Evolutionary conservation across 2,888 invertebrate species (phyloP), one percentile per base, ranked within the genome.

Genomic region (Tachina lurida): DNA sequence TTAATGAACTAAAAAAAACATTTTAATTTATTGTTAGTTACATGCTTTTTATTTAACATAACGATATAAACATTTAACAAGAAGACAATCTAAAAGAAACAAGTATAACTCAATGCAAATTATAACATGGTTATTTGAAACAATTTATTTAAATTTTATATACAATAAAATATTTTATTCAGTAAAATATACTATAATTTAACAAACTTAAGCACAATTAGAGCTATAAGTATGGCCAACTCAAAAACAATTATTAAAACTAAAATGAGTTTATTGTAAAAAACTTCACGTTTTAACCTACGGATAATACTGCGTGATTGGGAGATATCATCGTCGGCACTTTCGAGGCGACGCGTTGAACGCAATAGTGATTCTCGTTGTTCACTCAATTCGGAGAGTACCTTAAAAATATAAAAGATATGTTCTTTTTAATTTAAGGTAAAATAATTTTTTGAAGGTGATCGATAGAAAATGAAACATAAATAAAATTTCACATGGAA

Each of bases 181-280:
- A 17, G 8, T 43, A 41, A 13, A 10, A 56, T 13, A 31, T 49
- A 62, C 49, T 81, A 85, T 49, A 70, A 74, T 62, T 73, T 80
- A 17, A 79, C 70, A 80, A 94, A 95, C 90, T 94, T 96, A 81
- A 96, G 92, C 89, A 95, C 95, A n/a, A 95, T 90, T 62, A 95
- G 90, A 47, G 94, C 94, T 58, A 93, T 93, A 17, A 97, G 93
- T 88, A 96, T 96, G 58, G 93, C 93, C 52, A 95, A 88, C 93
- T 97, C 97, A 76, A 96, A 89, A 2, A 96, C 52, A 80, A 97
- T 97, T 67, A 97, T 96, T 62, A 96, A 89, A 87, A 96, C 94
- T 60, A 97, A 92, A 79, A 96, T 94, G 70, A 96, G 91, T 91
- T 96, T 97, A 91, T 97, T 97, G 83, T 96, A 96, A 49, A 97